Evolutionary conservation across 2,888 invertebrate genomes (phyloP), one percentile per base, ranked within the genome.

Genomic region (Margaritifera margaritifera): DNA sequence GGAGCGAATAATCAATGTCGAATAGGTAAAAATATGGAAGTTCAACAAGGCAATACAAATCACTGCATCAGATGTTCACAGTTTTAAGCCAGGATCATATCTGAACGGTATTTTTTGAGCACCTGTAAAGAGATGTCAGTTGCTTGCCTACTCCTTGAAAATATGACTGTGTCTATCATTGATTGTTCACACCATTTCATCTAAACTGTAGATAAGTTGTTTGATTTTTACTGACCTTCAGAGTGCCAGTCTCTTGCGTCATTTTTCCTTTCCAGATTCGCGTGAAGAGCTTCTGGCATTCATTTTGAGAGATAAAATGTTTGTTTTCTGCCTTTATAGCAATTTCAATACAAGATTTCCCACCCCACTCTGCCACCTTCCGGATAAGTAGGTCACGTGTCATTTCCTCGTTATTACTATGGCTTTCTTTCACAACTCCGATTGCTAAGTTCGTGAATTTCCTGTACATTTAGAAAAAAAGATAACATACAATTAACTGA

Each of bases 251-350:
- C 54, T 87, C 86, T 20, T 81, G 80, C 0, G 82, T 77, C 77
- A 90, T 81, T 52, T 84, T 78, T 6, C 90, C 90, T 81, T 82
- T 86, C 90, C 90, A 90, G 22, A 89, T 86, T 55, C 81, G 83
- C 74, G 85, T 88, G 50, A 90, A 82, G 8, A 89, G 81, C 4
- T 85, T 77, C 78, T 90, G 90, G 70, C 89, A 90, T 31, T 89
- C 89, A 1, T 88, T 83, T 66, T 89, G 89, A 8, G 88, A 84
- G 62, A 90, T 88, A 72, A 90, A 90, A n/a, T 81, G 78, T 68
- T 89, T 89, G 77, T 89, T 89, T 76, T 89, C 87, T 0, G 89
- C 86, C 66, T 87, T 81, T 6, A 88, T 86, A 0, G 89, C 90
- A 63, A 90, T 81, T 63, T 83, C 72, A 50, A 89, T 78, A 60